Evolutionary conservation across 2,888 invertebrate genomes (phyloP).

Genomic region (Mesorhabditis spiculigera): DNA sequence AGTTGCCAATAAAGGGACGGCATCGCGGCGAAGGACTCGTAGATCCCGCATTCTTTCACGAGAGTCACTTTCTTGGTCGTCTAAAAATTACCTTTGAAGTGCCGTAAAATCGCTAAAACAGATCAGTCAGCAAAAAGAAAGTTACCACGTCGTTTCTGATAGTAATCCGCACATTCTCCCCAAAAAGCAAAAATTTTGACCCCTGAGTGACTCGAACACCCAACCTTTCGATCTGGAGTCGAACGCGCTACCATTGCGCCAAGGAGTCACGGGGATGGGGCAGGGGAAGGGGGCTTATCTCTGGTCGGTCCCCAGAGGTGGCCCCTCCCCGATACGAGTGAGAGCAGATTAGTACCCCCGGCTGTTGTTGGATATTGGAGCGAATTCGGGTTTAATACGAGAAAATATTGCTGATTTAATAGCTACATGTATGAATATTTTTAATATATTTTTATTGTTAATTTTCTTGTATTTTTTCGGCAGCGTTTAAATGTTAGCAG

Average conservation of each 20-base stretch:
- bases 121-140: slow-evolving; percentile 68
- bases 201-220: slow-evolving; percentile 46
- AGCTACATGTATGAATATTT: background rate
- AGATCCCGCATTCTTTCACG: slow-evolving; percentile 70
- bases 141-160: background rate
- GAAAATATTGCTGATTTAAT: background rate
- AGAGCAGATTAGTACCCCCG: no score
- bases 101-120: slow-evolving; percentile 69
- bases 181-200: slow-evolving; percentile 20
- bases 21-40: slow-evolving; percentile 70
- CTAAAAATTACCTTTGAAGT: slow-evolving; percentile 7
- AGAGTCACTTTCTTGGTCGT: slow-evolving; percentile 57
- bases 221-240: slow-evolving; percentile 48
- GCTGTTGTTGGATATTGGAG: background rate
- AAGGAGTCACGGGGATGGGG: slow-evolving; percentile 24
- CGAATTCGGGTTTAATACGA: background rate
- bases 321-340: no score
- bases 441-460: background rate
- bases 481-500: no score
- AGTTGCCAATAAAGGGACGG: slow-evolving; percentile 72
- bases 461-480: background rate
- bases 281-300: no score
- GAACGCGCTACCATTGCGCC: slow-evolving; percentile 48
- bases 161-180: no score
- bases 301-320: no score